Percentiles rank a stretch among this genome's conserved stretches.
phyloP scores from a whole-genome alignment of 2,113 vertebrate species.

The Notothenia coriiceps region DNA sequence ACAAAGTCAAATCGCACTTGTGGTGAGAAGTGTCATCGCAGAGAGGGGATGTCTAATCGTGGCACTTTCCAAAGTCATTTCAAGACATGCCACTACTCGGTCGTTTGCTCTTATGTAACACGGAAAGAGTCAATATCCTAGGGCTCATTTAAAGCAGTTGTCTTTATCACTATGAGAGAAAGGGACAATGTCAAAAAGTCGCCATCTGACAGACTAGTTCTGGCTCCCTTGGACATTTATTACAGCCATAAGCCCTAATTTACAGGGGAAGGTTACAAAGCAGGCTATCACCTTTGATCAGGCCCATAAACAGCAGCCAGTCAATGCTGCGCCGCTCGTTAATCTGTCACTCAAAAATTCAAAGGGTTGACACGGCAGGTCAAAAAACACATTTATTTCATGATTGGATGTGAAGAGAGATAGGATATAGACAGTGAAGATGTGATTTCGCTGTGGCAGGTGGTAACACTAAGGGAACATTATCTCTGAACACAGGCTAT shows the following conservation, averaged over 20 bases:
- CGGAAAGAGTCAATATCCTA: slow-evolving; percentile 72
- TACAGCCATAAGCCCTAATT: slow-evolving; percentile 72
- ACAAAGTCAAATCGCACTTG: slow-evolving; percentile 72
- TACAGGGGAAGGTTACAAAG: slow-evolving; percentile 75
- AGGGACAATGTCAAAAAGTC: slow-evolving; percentile 75
- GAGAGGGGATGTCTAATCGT: slow-evolving; percentile 58
- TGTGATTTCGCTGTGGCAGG: slow-evolving; percentile 37
- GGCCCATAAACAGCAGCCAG: slow-evolving; percentile 69
- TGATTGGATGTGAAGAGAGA: slow-evolving; percentile 35
- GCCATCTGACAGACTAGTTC: slow-evolving; percentile 48
- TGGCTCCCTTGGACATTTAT: slow-evolving; percentile 70
- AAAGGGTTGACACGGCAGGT: slow-evolving; percentile 42
- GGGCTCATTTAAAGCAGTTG: slow-evolving; percentile 67
- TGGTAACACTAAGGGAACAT: slow-evolving; percentile 34
- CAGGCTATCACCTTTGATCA: slow-evolving; percentile 74
- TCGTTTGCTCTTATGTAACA: slow-evolving; percentile 68
- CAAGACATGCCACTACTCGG: slow-evolving; percentile 50
- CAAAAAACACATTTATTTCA: slow-evolving; percentile 62
- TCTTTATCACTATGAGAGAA: slow-evolving; percentile 66
- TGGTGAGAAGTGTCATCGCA: slow-evolving; percentile 66
- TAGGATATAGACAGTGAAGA: slow-evolving; percentile 30
- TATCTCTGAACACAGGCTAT: slow-evolving; percentile 34
- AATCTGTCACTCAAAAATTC: slow-evolving; percentile 66
- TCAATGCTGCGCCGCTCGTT: slow-evolving; percentile 47
- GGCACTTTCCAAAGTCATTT: slow-evolving; percentile 73